Base-by-base conservation (phyloP, 2,113 vertebrate genomes). In the Tonatia bakeri region DNA sequence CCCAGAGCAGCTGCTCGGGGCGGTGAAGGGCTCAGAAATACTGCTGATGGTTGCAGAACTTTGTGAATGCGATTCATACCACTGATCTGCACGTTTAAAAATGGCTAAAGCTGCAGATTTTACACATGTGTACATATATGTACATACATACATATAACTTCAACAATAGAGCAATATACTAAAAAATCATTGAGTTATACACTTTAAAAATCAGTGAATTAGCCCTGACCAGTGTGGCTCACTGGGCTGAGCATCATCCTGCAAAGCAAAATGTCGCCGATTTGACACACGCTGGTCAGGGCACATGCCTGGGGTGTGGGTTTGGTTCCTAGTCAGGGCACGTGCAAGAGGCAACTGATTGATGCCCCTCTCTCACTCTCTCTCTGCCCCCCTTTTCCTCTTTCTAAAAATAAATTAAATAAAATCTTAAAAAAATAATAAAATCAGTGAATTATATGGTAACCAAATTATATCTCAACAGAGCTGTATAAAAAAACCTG, bases 11-110 rank as follows among this genome's bases (percentile, higher is more conserved):
- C 65, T 76, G 36, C 38, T 70, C n/a, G 33, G 16, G 28, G 11
- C 59, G 50, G 45, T 69, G 50, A 50, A 81, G 67, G 54, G n/a
- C 47, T 82, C 59, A 38, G 61, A 90, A 96, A 47, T n/a, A 45
- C 15, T 45, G 40, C 56, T 67, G 4, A 75, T 10, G 11, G 17
- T 16, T 67, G 20, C 31, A 59, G 28, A 92, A 85, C 22, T 59
- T 8, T 52, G 26, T 80, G 11, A 81, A 69, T 43, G 15, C 38
- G 79, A 70, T 28, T 77, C 50, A 54, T 52, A 50, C 13, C 56
- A 75, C 36, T 38, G 28, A 87, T 22, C 54, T 56, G 54, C 22
- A 8, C 20, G 22, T 22, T 6, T 26, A 26, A 26, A 11, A 59
- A n/a, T 26, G 56, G 22, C 24, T 59, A 59, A 59, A 26, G 22